These are phyloP conservation scores for Aspidiotus rigidus DNA, from an alignment of 2,888 invertebrate species.

Conservation along the genomic window DNA sequence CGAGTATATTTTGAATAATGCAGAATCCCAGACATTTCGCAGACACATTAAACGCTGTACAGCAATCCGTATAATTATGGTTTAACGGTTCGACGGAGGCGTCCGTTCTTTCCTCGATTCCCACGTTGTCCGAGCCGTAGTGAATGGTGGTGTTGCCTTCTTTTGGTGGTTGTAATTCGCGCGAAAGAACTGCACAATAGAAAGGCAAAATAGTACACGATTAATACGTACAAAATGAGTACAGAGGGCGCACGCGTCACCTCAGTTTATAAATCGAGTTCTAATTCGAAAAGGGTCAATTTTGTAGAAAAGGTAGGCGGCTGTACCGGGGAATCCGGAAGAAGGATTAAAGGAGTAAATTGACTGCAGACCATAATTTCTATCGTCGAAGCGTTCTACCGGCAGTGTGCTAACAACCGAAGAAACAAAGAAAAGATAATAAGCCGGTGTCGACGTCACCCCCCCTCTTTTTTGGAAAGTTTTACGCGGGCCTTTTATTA, in stretches of 20 bases:
- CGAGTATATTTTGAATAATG: conserved; percentile 65
- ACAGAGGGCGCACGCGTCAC: background rate
- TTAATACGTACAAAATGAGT: background rate
- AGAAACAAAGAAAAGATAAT: no score
- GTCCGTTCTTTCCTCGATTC: conserved; percentile 27
- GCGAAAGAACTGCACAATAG: conserved; percentile 50
- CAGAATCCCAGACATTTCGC: conserved; percentile 68
- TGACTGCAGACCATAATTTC: no score
- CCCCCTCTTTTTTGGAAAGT: no score
- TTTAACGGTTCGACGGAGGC: conserved; percentile 41
- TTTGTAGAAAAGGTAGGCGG: no score
- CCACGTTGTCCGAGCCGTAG: conserved; percentile 30
- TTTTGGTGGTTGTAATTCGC: conserved; percentile 50
- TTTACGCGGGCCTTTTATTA: no score
- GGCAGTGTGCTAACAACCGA: no score
- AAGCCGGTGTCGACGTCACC: no score
- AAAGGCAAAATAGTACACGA: no score
- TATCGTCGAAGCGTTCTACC: no score
- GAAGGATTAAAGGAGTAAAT: no score
- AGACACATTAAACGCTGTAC: conserved; percentile 60
- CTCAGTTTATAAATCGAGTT: background rate
- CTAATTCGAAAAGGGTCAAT: no score
- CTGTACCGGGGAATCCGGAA: no score
- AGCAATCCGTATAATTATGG: conserved; percentile 77
- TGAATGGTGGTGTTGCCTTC: conserved; percentile 26